Percentiles rank a stretch among this genome's conserved stretches.
Conservation (phyloP, 2,797 vertebrate genomes). For the Thamnophis elegans region DNA sequence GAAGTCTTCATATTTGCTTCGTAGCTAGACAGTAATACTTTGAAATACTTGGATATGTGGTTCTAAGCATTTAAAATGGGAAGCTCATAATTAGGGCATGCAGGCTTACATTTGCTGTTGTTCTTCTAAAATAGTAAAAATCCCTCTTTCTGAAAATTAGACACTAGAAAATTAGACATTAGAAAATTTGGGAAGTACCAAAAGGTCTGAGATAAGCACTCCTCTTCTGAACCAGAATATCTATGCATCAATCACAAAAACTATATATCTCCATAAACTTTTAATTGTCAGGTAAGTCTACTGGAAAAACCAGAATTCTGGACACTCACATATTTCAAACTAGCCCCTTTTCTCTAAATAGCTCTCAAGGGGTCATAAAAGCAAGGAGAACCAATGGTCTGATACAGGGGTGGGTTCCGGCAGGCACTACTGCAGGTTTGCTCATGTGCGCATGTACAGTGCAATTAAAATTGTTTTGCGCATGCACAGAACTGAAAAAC, state of each 20-base stretch:
- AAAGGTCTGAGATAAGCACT: background rate
- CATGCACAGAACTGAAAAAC: too few relatives aligned
- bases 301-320: background rate
- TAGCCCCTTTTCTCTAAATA: background rate
- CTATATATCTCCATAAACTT: background rate
- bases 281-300: background rate
- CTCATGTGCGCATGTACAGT: too few relatives aligned
- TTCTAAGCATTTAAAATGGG: background rate
- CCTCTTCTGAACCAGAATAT: background rate
- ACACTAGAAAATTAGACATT: too few relatives aligned
- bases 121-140: background rate
- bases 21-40: background rate
- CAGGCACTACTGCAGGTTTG: too few relatives aligned
- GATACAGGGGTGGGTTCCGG: too few relatives aligned
- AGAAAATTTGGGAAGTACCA: background rate
- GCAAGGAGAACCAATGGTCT: background rate
- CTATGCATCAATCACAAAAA: background rate
- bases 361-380: background rate
- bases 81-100: background rate
- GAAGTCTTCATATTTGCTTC: background rate
- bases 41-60: background rate
- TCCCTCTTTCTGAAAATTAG: background rate
- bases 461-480: too few relatives aligned
- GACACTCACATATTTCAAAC: background rate
- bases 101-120: background rate